Conservation (phyloP, 2,113 vertebrate genomes). For the Romanogobio albipinnatus region DNA sequence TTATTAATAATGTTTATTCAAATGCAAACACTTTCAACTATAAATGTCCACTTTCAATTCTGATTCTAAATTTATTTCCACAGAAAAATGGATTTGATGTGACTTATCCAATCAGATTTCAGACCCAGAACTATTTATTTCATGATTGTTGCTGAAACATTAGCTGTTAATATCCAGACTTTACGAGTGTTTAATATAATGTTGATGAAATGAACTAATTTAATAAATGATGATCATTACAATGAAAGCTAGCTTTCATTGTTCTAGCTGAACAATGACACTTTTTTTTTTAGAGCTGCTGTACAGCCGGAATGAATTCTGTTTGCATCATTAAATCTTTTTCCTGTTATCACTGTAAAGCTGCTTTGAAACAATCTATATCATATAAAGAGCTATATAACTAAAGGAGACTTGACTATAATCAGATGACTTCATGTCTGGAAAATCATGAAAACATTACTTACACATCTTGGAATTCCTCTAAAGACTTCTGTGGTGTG, state of each 20-base stretch:
- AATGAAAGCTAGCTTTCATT: no score
- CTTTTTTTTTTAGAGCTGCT: no score
- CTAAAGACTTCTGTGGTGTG: conserved; percentile 98
- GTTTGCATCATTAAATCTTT: no score
- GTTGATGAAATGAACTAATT: no score
- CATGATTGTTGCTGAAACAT: neutral
- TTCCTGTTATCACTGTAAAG: no score
- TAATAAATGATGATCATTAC: no score
- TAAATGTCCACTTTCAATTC: neutral
- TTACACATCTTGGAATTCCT: conserved; percentile 99
- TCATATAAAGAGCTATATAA: no score
- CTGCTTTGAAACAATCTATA: no score
- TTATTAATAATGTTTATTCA: neutral
- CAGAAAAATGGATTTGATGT: no score
- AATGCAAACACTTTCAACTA: neutral
- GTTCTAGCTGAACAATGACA: no score
- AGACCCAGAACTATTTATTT: neutral
- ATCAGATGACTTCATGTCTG: neutral
- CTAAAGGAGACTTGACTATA: no score
- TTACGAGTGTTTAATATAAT: neutral
- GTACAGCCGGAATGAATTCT: no score
- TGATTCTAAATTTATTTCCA: neutral
- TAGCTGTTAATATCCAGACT: neutral
- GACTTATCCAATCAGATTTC: neutral
- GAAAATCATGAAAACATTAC: conserved; percentile 67